A percentile compares a stretch with the other conserved stretches of the same genome.
Evolutionary conservation across 2,113 vertebrate genomes (phyloP).

Genomic region (Microcebus jonahi): DNA sequence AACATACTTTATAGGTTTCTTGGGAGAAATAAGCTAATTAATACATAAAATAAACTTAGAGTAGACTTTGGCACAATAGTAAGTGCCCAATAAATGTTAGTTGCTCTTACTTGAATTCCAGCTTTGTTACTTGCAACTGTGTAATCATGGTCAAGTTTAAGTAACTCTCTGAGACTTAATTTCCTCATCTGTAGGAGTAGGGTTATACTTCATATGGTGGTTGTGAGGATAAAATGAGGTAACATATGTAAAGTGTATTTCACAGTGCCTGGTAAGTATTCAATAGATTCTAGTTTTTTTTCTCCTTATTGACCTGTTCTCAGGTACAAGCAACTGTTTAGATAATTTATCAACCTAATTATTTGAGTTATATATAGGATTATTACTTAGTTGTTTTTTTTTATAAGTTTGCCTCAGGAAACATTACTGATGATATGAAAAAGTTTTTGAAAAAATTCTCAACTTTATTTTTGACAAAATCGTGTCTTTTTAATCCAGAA

Average conservation of each 20-base stretch:
- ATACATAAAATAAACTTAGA: neutral
- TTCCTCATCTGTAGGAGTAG: constrained; percentile 1
- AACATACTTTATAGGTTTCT: neutral
- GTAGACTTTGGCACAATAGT: neutral
- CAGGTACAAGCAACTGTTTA: neutral
- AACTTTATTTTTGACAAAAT: neutral
- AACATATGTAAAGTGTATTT: neutral
- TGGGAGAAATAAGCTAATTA: constrained; percentile 28
- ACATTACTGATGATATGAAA: neutral
- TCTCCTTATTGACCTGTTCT: neutral
- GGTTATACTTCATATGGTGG: constrained; percentile 37
- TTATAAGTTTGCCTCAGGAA: neutral
- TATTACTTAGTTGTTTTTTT: neutral
- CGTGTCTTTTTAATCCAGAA: neutral
- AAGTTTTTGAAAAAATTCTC: neutral
- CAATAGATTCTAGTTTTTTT: constrained; percentile 9
- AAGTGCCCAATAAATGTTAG: constrained; percentile 6
- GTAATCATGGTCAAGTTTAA: constrained; percentile 7
- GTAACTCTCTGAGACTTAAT: constrained; percentile 31
- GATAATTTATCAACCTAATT: neutral
- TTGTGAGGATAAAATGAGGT: constrained; percentile 30
- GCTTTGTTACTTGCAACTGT: neutral
- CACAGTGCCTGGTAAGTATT: neutral
- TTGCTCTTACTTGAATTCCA: neutral
- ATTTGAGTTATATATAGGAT: constrained; percentile 15